Evolutionary conservation across 37 sponge, comb jelly and placozoan genomes (phyloP), one percentile per base, ranked within the genome.

Genomic region (Amphimedon queenslandica): DNA sequence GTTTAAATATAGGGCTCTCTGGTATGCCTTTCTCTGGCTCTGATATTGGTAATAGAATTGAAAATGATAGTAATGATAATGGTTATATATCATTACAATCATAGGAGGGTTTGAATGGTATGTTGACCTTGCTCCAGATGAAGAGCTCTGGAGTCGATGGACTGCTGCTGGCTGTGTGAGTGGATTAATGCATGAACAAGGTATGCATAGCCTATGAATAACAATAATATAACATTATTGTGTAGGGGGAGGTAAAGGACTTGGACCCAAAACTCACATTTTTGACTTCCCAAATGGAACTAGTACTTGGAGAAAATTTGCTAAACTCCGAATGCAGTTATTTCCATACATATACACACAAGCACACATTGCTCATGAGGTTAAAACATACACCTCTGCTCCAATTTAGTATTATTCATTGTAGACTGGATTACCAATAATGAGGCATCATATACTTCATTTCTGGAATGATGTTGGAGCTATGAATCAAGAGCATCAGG

Each of bases 1-100:
- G 84, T 69, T 60, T 83, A 2, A 83, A 76, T 63, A 75, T 83
- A 51, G 84, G 84, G 0, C 67, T 83, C 41, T 76, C 84, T 31
- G 84, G 84, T 18, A 83, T 83, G 84, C 84, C 84, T 23, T 83
- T 76, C 55, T 83, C 84, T 39, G 84, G 84, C 11, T 83, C 84
- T 24, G 84, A 83, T 58, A 83, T 83, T 63, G 84, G 84, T 80
- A 11, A 55, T 67, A 23, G 25, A 1, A 32, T 31, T 2, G 21
- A 25, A 8, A 24, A 27, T 1, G 39, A 25, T 34, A 13, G 69
- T 4, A 8, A 37, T 16, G 29, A 58, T 3, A 29, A 4, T 58
- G 60, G 2, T 4, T 55, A 21, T 72, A 37, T 25, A n/a, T 27
- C 27, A 55, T 31, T 20, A 4, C 28, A 34, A n/a, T 2, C 69